Evolutionary conservation across 1,140 invertebrate genomes (phyloP), one percentile per base, ranked within the genome.

Genomic region (Drosophila varians): DNA sequence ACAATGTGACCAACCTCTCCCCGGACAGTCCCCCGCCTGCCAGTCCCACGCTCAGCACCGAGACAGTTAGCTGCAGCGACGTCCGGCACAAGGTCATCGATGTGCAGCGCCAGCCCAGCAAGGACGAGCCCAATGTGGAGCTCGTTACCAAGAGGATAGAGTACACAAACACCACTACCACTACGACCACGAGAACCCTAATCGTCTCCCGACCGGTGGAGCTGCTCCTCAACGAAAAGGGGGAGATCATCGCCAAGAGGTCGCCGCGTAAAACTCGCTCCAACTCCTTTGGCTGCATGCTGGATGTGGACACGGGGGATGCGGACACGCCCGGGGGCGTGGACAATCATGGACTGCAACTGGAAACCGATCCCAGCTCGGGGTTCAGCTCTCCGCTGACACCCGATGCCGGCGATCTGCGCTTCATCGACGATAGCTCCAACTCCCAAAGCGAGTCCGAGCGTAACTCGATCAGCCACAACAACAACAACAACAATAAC

Each of bases 341-440:
- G 25, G 64, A 83, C 45, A 71, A 77, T 43, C 52, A 28, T 16
- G 69, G 42, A 11, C 26, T 74, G 46, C 38, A 56, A 12, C 25
- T 64, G 28, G 74, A 84, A 4, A 49, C 45, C 16, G 60, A 74
- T 46, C 36, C 45, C 25, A 66, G 57, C 34, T 80, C 80, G 4
- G 45, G 56, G 2, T 34, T 77, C 1, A 72, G 73, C 16, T 86
- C 71, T 0, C 71, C 78, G 21, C 45, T 76, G 66, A 77, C 68
- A 51, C 68, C 71, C 9, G 75, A 78, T 18, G 54, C 55, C n/a
- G 53, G 54, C 1, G 89, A 90, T 19, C 65, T 90, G 23, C 83
- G 78, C 48, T 91, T 87, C 62, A 91, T 91, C 25, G 90, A 91
- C 49, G 90, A 91, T 45, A 89, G 77, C 42, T 91, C 84, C 31